Base-by-base conservation (phyloP, 2,113 vertebrate species). In the Nicator chloris region DNA sequence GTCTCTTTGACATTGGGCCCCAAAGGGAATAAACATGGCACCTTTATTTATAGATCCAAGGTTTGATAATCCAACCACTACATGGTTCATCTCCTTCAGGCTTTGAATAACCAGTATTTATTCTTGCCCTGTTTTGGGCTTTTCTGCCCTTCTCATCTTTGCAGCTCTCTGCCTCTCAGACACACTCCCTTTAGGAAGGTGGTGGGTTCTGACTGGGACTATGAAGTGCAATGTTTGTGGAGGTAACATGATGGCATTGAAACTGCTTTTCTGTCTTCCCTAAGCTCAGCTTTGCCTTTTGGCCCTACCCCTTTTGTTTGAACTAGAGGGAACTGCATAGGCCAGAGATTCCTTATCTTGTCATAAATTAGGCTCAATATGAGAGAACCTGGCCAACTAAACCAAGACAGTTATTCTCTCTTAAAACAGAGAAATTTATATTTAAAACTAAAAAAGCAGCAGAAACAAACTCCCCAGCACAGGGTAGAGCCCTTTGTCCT, bases 31-130 rank as follows among this genome's bases (percentile, higher is more conserved):
- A 89, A 92, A 88, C 69, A 65, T 37, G 76, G 93, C 73, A 92
- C 93, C 65, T 71, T 95, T 95, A 93, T 92, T 96, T 96, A 88
- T 30, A 88, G 93, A 95, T 90, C 27, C 47, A 90, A 86, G n/a
- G 47, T 59, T 75, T 11, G 57, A 96, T 88, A 93, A 59, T 6
- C 68, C 15, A 39, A 86, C 69, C 64, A 81, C 50, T 83, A 73
- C 60, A 64, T 44, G 54, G 47, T 82, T 89, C 26, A 30, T 68
- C 31, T 31, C 26, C 40, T 83, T n/a, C 92, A 90, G 68, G 35
- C 50, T 93, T 75, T 88, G 11, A 78, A 49, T 16, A 64, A 83
- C 31, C 44, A 42, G 26, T 17, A 47, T 72, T 92, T 77, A 75
- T 35, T 65, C 30, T 35, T 44, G 45, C 47, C 37, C 51, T 86